Percentiles rank a stretch among this genome's conserved stretches.
phyloP scores from a whole-genome alignment of 2,888 invertebrate species.

The Euplexia lucipara region DNA sequence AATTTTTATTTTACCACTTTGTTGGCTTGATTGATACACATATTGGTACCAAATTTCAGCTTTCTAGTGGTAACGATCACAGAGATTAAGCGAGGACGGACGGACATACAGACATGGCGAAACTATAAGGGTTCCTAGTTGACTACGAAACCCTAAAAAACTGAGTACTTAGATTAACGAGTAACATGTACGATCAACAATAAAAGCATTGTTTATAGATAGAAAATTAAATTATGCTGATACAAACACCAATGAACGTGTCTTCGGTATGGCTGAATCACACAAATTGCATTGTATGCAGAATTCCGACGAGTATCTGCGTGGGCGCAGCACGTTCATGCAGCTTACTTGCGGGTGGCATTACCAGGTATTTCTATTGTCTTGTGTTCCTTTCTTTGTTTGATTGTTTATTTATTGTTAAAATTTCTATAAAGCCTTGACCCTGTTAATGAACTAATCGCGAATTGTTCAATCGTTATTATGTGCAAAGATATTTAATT shows the following conservation, averaged over 20 bases:
- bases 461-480: background rate
- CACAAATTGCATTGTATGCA: conserved; percentile 58
- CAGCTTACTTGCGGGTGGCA: conserved; percentile 35
- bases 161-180: too few relatives aligned
- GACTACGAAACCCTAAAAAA: too few relatives aligned
- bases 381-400: conserved; percentile 37
- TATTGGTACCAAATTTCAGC: too few relatives aligned
- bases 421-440: conserved; percentile 32
- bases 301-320: conserved; percentile 41
- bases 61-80: too few relatives aligned
- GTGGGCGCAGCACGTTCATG: conserved; percentile 20
- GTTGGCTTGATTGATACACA: too few relatives aligned
- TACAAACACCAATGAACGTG: conserved; percentile 32
- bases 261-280: conserved; percentile 39
- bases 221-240: conserved; percentile 50
- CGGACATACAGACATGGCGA: too few relatives aligned
- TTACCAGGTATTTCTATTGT: conserved; percentile 40
- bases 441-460: conserved; percentile 4
- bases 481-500: too few relatives aligned
- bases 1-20: too few relatives aligned
- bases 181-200: conserved; percentile 35
- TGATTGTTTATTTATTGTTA: conserved; percentile 30
- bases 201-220: conserved; percentile 47
- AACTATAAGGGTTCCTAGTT: too few relatives aligned
- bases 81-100: too few relatives aligned